Base-by-base conservation (phyloP, 2,113 vertebrate species). In the Macroglossus sobrinus region DNA sequence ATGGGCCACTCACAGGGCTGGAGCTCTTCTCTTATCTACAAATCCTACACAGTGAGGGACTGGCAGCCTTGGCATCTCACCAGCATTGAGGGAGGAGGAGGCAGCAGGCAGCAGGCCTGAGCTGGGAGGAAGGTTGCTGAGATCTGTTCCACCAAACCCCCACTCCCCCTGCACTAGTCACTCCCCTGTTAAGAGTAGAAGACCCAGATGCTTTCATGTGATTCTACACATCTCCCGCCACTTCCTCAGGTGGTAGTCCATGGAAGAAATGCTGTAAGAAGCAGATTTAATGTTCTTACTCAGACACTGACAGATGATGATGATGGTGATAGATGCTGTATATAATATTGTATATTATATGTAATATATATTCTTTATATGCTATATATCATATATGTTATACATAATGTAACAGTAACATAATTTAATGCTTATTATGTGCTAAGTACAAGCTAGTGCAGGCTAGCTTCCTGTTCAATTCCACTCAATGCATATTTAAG, bases 71-170 rank as follows among this genome's bases (percentile, higher is more conserved):
- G 55, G 40, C 66, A 5, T 66, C 3, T 30, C 71, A 53, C 28
- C 35, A 50, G 64, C 13, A 0, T 7, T 3, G 2, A 0, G 3
- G 11, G 14, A n/a, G 47, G 4, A 45, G 5, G 0, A 4, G 16
- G 47, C 3, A 0, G 33, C 13, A 15, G 6, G 16, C 33, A 72
- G 66, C 66, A n/a, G 16, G 45, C 55, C 81, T 64, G 82, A 79
- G 64, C 87, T 18, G 16, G 30, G 16, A 95, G n/a, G 22, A 76
- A 19, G 4, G 30, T 6, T 35, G 24, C 66, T 74, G 24, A 66
- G 30, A 15, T 57, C 75, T 55, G 21, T 50, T 50, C 75, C 22
- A 16, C n/a, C 55, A 47, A 12, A 19, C 7, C 21, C 43, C 40
- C 19, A 4, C 4, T 63, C 22, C 45, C 21, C 7, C 22, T 28